Conservation (phyloP, 2,113 vertebrate genomes). For the Oncorhynchus clarkii region DNA sequence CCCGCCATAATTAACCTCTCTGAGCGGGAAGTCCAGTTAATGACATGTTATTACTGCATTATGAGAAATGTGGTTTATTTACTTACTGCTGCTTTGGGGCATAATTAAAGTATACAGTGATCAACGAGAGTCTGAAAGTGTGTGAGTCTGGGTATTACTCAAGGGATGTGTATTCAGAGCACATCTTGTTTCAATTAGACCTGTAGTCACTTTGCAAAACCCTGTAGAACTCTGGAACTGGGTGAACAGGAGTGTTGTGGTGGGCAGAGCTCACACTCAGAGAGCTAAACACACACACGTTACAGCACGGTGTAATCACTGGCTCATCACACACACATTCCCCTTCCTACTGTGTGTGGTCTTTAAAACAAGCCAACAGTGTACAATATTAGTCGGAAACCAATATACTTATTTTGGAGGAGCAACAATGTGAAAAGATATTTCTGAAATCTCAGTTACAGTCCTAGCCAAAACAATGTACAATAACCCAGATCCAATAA, state of each 20-base stretch:
- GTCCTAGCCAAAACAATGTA: no score
- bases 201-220: constrained; percentile 69
- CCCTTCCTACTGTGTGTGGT: constrained; percentile 60
- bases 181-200: constrained; percentile 71
- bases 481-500: no score
- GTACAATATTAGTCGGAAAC: no score
- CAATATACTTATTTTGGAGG: no score
- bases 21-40: constrained; percentile 44
- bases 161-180: constrained; percentile 26
- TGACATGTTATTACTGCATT: constrained; percentile 43
- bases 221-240: constrained; percentile 55
- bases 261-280: constrained; percentile 44
- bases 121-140: constrained; percentile 47
- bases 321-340: constrained; percentile 14
- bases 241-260: constrained; percentile 64
- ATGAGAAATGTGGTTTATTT: constrained; percentile 60
- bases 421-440: no score
- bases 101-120: constrained; percentile 56
- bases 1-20: background rate
- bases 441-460: no score
- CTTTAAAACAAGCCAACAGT: background rate
- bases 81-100: constrained; percentile 21
- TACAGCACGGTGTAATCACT: background rate
- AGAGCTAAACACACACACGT: constrained; percentile 8
- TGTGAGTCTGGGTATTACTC: constrained; percentile 51